These are phyloP conservation scores for Coenobita brevimanus DNA, from an alignment of 1,140 invertebrate genomes.

Conservation along the genomic window DNA sequence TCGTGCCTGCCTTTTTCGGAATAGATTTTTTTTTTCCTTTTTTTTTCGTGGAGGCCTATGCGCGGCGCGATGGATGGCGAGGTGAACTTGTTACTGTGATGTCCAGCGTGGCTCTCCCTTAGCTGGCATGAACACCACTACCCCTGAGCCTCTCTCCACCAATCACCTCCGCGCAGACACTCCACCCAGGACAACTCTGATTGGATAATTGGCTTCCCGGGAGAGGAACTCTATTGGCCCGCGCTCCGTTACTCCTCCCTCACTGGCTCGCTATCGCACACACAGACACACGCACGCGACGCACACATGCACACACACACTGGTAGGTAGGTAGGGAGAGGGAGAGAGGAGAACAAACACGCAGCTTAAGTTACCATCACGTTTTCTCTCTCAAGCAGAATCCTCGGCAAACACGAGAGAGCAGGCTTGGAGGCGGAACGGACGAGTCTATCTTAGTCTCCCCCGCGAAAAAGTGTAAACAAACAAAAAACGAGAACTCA, in stretches of 20 bases:
- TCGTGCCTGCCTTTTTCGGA: too few relatives aligned
- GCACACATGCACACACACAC: background rate
- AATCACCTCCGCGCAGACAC: conserved; percentile 48
- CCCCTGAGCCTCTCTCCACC: conserved; percentile 54
- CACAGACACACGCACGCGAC: background rate
- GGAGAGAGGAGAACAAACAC: background rate
- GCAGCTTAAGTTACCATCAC: too few relatives aligned
- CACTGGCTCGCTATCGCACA: conserved; percentile 22
- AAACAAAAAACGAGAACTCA: too few relatives aligned
- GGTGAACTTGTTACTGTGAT: too few relatives aligned
- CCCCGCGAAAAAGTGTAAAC: too few relatives aligned
- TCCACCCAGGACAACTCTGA: conserved; percentile 41
- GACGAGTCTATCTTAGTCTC: too few relatives aligned
- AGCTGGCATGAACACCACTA: background rate
- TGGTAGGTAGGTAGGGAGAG: background rate
- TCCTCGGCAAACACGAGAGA: background rate
- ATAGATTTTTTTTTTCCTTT: too few relatives aligned
- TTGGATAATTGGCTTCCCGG: conserved; percentile 58
- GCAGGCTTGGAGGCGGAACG: background rate
- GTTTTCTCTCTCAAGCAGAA: too few relatives aligned
- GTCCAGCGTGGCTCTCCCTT: too few relatives aligned
- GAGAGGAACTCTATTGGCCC: conserved; percentile 37
- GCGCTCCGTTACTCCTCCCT: conserved; percentile 8
- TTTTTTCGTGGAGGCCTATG: too few relatives aligned
- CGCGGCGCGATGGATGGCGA: too few relatives aligned